These are phyloP conservation scores for Aphelenchoides fujianensis DNA, from an alignment of 1,140 invertebrate genomes.

Conservation along the genomic window DNA sequence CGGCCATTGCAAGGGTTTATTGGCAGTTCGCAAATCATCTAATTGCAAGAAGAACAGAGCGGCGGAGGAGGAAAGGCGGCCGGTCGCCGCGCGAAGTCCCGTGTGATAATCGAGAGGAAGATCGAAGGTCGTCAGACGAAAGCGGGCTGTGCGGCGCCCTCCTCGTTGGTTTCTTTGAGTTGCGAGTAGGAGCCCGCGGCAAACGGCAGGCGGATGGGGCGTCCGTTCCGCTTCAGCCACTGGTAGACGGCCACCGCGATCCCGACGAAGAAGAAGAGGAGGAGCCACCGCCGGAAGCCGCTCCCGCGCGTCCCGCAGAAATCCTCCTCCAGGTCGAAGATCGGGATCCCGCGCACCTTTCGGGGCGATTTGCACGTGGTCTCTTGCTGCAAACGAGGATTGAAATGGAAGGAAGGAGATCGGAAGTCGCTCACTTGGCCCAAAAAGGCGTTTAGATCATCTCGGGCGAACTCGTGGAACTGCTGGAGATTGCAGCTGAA, in stretches of 20 bases:
- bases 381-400: slow-evolving; percentile 25
- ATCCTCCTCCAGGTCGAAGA: slow-evolving; percentile 31
- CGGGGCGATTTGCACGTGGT: slow-evolving; percentile 33
- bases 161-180: neutral
- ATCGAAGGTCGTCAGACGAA: slow-evolving; percentile 20
- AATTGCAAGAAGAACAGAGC: no score
- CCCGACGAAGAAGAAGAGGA: slow-evolving; percentile 26
- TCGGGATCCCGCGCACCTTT: slow-evolving; percentile 11
- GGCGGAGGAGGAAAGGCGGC: no score
- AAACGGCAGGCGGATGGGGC: neutral
- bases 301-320: slow-evolving; percentile 16
- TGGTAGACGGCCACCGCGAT: slow-evolving; percentile 4
- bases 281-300: slow-evolving; percentile 33
- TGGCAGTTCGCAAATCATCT: no score
- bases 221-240: slow-evolving; percentile 7
- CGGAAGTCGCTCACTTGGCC: slow-evolving; percentile 26
- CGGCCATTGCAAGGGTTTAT: no score
- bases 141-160: slow-evolving; percentile 9
- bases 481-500: slow-evolving; percentile 35
- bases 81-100: no score
- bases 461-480: slow-evolving; percentile 38
- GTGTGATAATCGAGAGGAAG: neutral
- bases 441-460: slow-evolving; percentile 31
- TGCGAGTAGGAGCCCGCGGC: neutral
- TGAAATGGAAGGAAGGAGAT: neutral